Evolutionary conservation across 2,888 invertebrate genomes (phyloP).

Genomic region (Cheilosia urbana): DNA sequence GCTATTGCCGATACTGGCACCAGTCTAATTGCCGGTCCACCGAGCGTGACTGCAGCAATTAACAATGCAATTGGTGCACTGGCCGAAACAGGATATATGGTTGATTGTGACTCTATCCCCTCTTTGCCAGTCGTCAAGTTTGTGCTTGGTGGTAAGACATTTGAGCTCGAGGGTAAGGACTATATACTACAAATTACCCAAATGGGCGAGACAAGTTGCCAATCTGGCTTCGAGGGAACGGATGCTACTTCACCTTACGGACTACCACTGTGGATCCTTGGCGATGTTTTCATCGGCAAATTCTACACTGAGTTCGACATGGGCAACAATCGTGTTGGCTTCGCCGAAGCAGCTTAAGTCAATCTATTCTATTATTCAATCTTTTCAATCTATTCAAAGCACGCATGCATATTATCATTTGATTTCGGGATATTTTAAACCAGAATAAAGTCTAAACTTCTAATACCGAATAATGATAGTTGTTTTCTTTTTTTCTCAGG

Average conservation of each 20-base stretch:
- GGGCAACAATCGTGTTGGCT: slow-evolving; percentile 93
- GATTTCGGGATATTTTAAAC: background rate
- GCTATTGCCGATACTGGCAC: slow-evolving; percentile 99
- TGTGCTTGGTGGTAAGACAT: slow-evolving; percentile 89
- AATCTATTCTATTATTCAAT: background rate
- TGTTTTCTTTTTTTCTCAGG: background rate
- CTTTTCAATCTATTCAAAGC: background rate
- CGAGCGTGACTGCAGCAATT: slow-evolving; percentile 90
- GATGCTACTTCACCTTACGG: slow-evolving; percentile 97
- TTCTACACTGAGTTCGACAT: slow-evolving; percentile 98
- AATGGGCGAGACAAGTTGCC: slow-evolving; percentile 94
- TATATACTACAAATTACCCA: slow-evolving; percentile 93
- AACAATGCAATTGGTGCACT: slow-evolving; percentile 93
- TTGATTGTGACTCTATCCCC: slow-evolving; percentile 92
- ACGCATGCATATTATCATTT: slow-evolving; percentile 5
- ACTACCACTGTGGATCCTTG: slow-evolving; percentile 98
- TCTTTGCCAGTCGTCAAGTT: slow-evolving; percentile 92
- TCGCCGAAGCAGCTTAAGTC: slow-evolving; percentile 88
- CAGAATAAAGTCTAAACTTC: slow-evolving; percentile 22
- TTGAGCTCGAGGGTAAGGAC: slow-evolving; percentile 91
- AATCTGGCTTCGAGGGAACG: slow-evolving; percentile 98
- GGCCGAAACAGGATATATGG: slow-evolving; percentile 91
- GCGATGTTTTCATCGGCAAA: slow-evolving; percentile 98
- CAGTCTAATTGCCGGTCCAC: slow-evolving; percentile 96
- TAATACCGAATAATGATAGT: background rate